Conservation (phyloP, 2,113 vertebrate genomes). For the Rynchops niger region DNA sequence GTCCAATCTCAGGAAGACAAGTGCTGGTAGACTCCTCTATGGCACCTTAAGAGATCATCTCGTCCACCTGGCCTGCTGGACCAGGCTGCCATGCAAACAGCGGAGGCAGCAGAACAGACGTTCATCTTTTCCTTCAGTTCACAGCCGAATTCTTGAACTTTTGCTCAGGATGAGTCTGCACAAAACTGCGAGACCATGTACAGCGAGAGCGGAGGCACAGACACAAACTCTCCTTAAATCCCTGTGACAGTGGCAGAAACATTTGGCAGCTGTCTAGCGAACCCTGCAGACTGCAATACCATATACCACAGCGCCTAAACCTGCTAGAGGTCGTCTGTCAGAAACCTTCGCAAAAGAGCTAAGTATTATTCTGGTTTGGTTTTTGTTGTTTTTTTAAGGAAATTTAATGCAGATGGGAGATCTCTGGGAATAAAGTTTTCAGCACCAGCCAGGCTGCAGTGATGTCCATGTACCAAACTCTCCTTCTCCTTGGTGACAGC, state of each 20-base stretch:
- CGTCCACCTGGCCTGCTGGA: background rate
- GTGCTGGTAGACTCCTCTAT: background rate
- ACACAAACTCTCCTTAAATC: background rate
- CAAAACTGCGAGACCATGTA: background rate
- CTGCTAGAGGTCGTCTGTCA: background rate
- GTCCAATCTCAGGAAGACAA: background rate
- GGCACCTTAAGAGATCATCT: background rate
- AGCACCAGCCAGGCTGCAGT: background rate
- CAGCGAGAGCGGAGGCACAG: background rate
- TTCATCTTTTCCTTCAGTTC: background rate
- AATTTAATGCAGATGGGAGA: background rate
- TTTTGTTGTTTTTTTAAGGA: rapidly evolving
- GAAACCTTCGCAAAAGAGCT: background rate
- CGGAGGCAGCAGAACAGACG: rapidly evolving
- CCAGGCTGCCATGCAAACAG: background rate
- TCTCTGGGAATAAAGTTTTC: background rate
- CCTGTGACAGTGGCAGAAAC: background rate
- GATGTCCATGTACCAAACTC: background rate
- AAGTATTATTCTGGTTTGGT: background rate
- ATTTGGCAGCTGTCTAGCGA: background rate
- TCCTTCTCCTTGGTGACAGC: background rate
- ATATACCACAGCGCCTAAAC: rapidly evolving
- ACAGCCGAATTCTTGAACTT: background rate
- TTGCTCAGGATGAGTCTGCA: background rate
- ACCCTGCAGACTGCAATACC: background rate